phyloP scores from a whole-genome alignment of 2,888 invertebrate species.

The Rugalucina vietnamica region DNA sequence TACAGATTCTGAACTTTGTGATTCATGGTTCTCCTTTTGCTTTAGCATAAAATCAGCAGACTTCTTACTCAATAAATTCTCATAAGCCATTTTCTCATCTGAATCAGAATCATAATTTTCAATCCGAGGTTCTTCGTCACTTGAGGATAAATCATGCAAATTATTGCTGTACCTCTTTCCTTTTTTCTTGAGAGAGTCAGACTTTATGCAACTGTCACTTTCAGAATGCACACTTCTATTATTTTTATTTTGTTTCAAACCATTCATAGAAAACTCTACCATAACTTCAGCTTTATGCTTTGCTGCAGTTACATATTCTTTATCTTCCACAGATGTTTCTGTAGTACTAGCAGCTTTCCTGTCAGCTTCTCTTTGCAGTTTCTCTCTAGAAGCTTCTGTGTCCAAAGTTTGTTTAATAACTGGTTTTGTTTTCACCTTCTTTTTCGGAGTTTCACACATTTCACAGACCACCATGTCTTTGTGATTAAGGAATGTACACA shows the following conservation, averaged over 20 bases:
- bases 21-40: no score
- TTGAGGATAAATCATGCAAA: no score
- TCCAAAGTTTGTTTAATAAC: no score
- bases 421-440: conserved; percentile 19
- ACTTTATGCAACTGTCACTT: neutral
- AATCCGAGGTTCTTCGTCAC: neutral
- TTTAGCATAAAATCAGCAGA: no score
- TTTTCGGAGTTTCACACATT: conserved; percentile 76
- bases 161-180: no score
- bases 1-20: no score
- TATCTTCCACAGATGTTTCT: neutral
- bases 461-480: conserved; percentile 74
- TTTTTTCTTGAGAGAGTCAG: no score
- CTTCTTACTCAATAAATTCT: no score
- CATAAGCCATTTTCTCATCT: neutral
- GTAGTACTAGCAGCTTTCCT: neutral
- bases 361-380: neutral
- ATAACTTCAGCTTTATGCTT: neutral
- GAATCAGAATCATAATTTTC: neutral
- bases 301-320: neutral
- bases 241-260: neutral
- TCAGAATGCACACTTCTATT: neutral
- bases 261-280: neutral
- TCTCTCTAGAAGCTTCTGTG: no score
- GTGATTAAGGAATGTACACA: conserved; percentile 79